Percentiles rank a stretch among this genome's conserved stretches.
Conservation (phyloP, 1,140 invertebrate species). For the Manduca sexta region DNA sequence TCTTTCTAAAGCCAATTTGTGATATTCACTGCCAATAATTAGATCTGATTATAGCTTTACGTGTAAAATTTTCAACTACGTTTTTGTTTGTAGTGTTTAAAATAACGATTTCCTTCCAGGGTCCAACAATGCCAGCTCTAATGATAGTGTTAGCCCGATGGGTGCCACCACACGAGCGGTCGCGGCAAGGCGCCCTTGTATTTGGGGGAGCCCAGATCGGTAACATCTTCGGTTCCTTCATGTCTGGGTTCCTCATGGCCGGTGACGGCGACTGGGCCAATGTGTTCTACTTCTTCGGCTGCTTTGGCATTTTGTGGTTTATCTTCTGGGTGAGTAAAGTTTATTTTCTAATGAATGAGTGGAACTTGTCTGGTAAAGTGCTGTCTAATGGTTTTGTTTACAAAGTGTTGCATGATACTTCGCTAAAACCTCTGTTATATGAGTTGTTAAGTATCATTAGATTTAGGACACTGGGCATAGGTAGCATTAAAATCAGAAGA, state of each 20-base stretch:
- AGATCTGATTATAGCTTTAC: too few species aligned
- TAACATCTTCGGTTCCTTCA: conserved; percentile 82
- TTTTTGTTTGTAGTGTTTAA: too few species aligned
- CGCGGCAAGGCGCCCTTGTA: conserved; percentile 81
- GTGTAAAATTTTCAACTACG: too few species aligned
- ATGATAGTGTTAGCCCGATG: conserved; percentile 83
- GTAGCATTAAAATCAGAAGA: too few species aligned
- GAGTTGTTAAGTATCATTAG: too few species aligned
- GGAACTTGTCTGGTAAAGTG: background rate
- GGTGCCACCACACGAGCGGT: conserved; percentile 82
- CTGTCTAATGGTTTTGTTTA: too few species aligned
- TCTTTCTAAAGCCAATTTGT: too few species aligned
- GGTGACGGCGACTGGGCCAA: conserved; percentile 80
- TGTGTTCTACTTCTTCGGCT: conserved; percentile 89
- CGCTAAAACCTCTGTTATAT: too few species aligned
- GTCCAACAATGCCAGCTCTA: conserved; percentile 84
- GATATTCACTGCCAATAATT: too few species aligned
- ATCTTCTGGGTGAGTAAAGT: conserved; percentile 77
- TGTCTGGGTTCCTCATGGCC: conserved; percentile 80
- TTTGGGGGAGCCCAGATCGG: conserved; percentile 83
- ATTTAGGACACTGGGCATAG: too few species aligned
- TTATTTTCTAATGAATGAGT: too few species aligned
- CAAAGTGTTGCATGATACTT: too few species aligned
- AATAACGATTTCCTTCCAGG: conserved; percentile 69
- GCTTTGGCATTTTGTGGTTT: conserved; percentile 81